phyloP scores from a whole-genome alignment of 2,113 vertebrate genomes.

The Vidua chalybeata region DNA sequence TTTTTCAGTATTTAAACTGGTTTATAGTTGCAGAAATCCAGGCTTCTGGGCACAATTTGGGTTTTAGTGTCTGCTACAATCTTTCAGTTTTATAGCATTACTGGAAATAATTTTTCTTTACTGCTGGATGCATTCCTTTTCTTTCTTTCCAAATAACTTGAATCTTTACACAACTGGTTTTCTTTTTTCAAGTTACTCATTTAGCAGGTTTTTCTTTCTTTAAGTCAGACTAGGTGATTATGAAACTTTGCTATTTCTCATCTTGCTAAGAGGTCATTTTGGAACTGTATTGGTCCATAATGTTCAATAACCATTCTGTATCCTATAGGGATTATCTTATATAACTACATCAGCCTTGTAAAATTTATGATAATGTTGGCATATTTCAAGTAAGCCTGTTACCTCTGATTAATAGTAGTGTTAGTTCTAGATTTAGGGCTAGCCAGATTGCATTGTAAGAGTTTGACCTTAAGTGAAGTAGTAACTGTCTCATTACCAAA shows the following conservation, averaged over 20 bases:
- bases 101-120: conserved; percentile 27
- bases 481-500: neutral
- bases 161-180: neutral
- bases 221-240: neutral
- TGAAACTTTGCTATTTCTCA: neutral
- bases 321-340: neutral
- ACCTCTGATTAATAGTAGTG: neutral
- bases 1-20: conserved; percentile 36
- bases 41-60: neutral
- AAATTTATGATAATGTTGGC: neutral
- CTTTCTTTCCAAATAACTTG: neutral
- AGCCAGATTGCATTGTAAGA: neutral
- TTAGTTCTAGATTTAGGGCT: neutral
- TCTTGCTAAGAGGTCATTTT: neutral
- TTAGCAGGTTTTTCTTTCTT: neutral
- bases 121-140: neutral
- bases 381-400: neutral
- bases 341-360: neutral
- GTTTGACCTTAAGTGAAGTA: neutral
- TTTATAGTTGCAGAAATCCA: conserved; percentile 28
- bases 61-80: conserved; percentile 7
- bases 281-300: neutral
- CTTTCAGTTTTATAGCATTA: conserved; percentile 15
- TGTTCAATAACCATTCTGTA: neutral
- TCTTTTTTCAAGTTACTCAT: neutral